Evolutionary conservation across 1,140 invertebrate genomes (phyloP).

Genomic region (Cardiocondyla obscurior): DNA sequence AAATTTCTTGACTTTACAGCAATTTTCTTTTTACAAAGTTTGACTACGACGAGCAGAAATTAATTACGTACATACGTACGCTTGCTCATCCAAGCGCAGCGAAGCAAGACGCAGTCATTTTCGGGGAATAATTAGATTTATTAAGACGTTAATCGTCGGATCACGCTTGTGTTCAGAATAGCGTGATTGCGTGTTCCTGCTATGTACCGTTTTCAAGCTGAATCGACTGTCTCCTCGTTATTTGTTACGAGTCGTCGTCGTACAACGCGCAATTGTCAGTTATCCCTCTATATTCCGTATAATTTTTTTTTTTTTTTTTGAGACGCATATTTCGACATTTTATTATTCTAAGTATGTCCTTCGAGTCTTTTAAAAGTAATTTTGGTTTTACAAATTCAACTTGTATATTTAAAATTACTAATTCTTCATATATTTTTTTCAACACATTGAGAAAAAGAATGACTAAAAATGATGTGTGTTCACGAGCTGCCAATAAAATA

Average conservation of each 20-base stretch:
- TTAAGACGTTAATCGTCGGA: background rate
- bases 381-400: background rate
- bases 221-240: background rate
- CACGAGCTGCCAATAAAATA: too few species aligned
- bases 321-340: background rate
- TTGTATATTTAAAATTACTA: background rate
- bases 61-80: background rate
- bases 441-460: too few species aligned
- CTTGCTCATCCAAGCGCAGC: background rate
- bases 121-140: constrained; percentile 4
- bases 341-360: background rate
- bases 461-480: too few species aligned
- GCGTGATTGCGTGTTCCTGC: background rate
- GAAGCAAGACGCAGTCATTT: background rate
- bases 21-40: background rate
- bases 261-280: background rate
- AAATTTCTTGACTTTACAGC: too few species aligned
- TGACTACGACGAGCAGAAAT: background rate
- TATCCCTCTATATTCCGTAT: too few species aligned
- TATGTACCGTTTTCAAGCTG: background rate
- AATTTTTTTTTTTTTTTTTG: constrained; percentile 6
- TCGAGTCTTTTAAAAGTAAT: background rate
- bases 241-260: background rate
- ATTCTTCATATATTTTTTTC: background rate
- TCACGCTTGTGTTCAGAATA: background rate